Evolutionary conservation across 2,888 invertebrate genomes (phyloP), one percentile per base, ranked within the genome.

Genomic region (Plebejus anna): DNA sequence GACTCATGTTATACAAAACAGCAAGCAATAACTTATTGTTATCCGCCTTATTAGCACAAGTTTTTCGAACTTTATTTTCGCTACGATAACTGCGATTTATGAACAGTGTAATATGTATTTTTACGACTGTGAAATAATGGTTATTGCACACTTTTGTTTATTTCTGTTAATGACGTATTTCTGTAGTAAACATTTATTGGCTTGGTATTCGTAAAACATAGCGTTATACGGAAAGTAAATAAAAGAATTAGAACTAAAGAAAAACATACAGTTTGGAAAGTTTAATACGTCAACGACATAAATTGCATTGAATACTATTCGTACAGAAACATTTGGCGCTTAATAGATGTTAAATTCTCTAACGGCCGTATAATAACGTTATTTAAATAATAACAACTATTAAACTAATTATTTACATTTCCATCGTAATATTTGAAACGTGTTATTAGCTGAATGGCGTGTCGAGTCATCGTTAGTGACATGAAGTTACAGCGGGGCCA

Each of bases 371-470:
- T 66, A 66, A 66, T 36, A 66, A 32, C 66, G 36, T 36, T 13
- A 66, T 36, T 66, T 66, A 66, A 32, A 66, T 66, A 32, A 66
- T 66, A 16, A 66, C 66, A 36, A 66, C 32, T 66, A 36, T 66
- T 36, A 66, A 66, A 36, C 32, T 66, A 66, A 66, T 66, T 66
- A 66, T 66, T 66, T 36, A 66, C 36, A 66, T 66, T 66, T 66
- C 32, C 32, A 66, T 66, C 66, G 32, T 66, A 66, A 66, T 66
- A 66, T 66, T 66, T 66, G 66, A 66, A 36, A 36, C 66, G 66
- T 66, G 66, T 66, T 66, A 71, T 71, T 71, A 71, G 42, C 73
- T 32, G 22, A 13, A 73, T 73, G 55, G 55, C 73, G 73, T 73
- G 73, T 55, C 73, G 16, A 51, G 73, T 32, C 51, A 51, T 55